A percentile compares a stretch with the other conserved stretches of the same genome.
phyloP scores from a whole-genome alignment of 1,140 invertebrate genomes.

The Alviniconcha marisindica region DNA sequence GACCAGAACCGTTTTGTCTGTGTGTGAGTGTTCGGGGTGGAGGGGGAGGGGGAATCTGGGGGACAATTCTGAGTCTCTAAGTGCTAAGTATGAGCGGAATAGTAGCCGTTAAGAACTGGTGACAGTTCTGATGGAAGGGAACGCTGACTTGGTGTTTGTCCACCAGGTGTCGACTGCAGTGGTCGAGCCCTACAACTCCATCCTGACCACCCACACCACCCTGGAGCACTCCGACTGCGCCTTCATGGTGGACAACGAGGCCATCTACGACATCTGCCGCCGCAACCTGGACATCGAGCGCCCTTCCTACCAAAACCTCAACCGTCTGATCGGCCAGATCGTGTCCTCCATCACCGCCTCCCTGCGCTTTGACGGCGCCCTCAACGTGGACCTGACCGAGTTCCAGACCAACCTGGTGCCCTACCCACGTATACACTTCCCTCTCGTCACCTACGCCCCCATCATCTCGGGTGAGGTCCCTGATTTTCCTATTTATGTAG shows the following conservation, averaged over 20 bases:
- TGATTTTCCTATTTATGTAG: too few species aligned
- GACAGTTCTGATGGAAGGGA: too few species aligned
- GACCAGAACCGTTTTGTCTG: too few species aligned
- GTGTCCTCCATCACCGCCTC: conserved; percentile 80
- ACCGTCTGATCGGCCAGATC: conserved; percentile 73
- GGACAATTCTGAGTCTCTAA: too few species aligned
- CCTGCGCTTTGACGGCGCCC: conserved; percentile 89
- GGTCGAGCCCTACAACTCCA: conserved; percentile 77
- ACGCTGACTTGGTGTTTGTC: too few species aligned
- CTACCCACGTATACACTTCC: conserved; percentile 75
- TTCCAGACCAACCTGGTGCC: conserved; percentile 81
- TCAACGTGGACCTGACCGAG: conserved; percentile 89
- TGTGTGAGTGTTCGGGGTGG: too few species aligned
- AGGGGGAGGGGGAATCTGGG: too few species aligned
- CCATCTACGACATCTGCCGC: conserved; percentile 93
- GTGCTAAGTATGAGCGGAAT: too few species aligned
- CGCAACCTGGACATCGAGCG: conserved; percentile 90
- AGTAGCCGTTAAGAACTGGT: too few species aligned
- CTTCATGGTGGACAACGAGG: conserved; percentile 89
- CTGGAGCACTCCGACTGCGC: conserved; percentile 76
- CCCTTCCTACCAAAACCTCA: conserved; percentile 77
- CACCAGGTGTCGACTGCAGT: conserved; percentile 74
- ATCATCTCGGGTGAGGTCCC: conserved; percentile 64
- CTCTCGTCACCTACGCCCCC: conserved; percentile 72
- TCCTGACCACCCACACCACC: conserved; percentile 76